Evolutionary conservation across 2,797 vertebrate species (phyloP), one percentile per base, ranked within the genome.

Genomic region (Phataginus tricuspis): DNA sequence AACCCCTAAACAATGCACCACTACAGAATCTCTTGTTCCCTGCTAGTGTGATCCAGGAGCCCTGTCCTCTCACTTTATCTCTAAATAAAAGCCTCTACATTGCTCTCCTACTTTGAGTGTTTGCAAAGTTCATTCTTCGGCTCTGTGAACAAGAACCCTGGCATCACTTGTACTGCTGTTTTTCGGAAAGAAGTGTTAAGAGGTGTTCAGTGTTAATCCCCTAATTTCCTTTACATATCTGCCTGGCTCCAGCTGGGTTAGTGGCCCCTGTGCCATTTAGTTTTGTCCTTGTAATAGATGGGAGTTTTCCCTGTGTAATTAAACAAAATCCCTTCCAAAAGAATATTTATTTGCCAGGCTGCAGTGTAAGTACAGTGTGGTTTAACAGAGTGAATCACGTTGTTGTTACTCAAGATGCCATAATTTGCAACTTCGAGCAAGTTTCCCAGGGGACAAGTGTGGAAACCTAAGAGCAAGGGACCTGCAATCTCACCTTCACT

Each of bases 401-500:
- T 31, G 37, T 61, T 80, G 75, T 16, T 55, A 92, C 29, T 84
- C 95, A 97, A 64, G 64, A 91, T 75, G 87, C 31, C 87, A 79
- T 2, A 4, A 84, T 64, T 94, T 95, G 49, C 68, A 90, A 92
- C 55, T 84, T 53, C 4, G 2, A 97, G 63, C 74, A 86, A 94
- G 27, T 19, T 69, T 93, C 66, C 68, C 68, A 86, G 37, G 92
- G 95, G 79, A 96, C 13, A 90, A 75, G 51, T 53, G 77, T 61
- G 94, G 83, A 97, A 96, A 95, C 29, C 59, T 19, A 49, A 82
- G 96, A 92, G 90, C 92, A 91, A 93, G 84, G 90, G 86, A 96
- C 83, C 87, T 72, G 93, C 55, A 57, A 91, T 74, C 80, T 96
- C 86, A 75, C 39, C 51, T 98, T 96, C 90, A 75, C 68, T 14